phyloP scores from a whole-genome alignment of 2,797 vertebrate genomes.

The Thaleichthys pacificus region DNA sequence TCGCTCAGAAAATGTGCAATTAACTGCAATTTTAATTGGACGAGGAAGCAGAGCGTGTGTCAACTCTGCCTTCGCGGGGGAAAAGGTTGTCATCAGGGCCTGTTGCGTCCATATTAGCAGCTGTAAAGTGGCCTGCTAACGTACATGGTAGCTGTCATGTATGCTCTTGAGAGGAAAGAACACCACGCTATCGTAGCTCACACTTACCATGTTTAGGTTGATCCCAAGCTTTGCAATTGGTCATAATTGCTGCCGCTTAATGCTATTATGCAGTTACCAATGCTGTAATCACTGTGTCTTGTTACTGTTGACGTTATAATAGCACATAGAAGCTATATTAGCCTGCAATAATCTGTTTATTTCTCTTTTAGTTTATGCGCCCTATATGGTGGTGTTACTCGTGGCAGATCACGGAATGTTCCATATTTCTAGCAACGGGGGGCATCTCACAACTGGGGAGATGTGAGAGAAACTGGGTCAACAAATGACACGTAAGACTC shows the following conservation, averaged over 20 bases:
- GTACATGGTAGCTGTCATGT: neutral
- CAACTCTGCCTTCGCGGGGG: neutral
- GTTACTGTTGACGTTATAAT: too few relatives aligned
- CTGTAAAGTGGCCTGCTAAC: neutral
- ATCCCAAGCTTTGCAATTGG: too few relatives aligned
- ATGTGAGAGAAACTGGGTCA: constrained; percentile 1
- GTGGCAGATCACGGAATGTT: neutral
- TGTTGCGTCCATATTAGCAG: neutral
- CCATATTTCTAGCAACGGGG: neutral
- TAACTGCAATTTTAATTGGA: neutral
- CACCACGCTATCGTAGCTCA: too few relatives aligned
- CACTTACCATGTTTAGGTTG: too few relatives aligned
- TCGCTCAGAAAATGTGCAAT: neutral
- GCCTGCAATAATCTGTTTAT: too few relatives aligned
- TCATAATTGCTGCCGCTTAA: too few relatives aligned
- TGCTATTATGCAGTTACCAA: too few relatives aligned
- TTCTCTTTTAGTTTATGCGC: too few relatives aligned
- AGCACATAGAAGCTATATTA: too few relatives aligned
- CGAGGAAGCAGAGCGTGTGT: neutral
- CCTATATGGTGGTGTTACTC: too few relatives aligned
- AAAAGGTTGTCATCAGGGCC: neutral
- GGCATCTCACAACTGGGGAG: neutral
- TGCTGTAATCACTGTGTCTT: too few relatives aligned
- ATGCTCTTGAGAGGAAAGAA: neutral
- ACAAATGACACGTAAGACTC: neutral